Conservation (phyloP, 2,888 invertebrate genomes). For the Cyclophora punctaria region DNA sequence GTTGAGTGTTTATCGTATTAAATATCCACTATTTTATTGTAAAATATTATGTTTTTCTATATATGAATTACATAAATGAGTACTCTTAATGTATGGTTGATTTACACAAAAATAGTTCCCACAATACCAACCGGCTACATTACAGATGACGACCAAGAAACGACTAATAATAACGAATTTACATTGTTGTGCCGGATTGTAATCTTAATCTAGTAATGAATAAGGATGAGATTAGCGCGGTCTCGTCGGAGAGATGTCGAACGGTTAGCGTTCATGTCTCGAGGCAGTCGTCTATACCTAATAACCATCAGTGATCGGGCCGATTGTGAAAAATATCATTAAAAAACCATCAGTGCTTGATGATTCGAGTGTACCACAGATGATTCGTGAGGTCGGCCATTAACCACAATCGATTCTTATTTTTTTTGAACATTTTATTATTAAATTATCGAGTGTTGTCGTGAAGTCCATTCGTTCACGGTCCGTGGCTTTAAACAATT, state of each 20-base stretch:
- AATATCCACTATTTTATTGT: no score
- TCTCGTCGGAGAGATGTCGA: slow-evolving; percentile 27
- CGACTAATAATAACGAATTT: slow-evolving; percentile 28
- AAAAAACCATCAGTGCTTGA: slow-evolving; percentile 74
- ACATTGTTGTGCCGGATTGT: slow-evolving; percentile 18
- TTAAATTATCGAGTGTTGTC: slow-evolving; percentile 60
- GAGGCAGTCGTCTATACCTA: slow-evolving; percentile 66
- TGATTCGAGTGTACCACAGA: slow-evolving; percentile 65
- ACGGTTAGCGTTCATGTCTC: slow-evolving; percentile 48
- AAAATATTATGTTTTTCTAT: no score
- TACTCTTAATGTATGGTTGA: neutral
- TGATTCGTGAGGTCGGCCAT: slow-evolving; percentile 59
- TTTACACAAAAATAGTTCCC: slow-evolving; percentile 12
- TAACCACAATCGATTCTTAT: slow-evolving; percentile 71
- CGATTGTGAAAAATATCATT: slow-evolving; percentile 77
- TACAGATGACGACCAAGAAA: slow-evolving; percentile 21
- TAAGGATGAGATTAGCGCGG: slow-evolving; percentile 32
- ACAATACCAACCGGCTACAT: slow-evolving; percentile 16
- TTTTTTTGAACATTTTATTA: slow-evolving; percentile 45
- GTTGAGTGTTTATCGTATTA: no score
- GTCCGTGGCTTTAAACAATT: slow-evolving; percentile 29
- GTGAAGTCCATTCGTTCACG: slow-evolving; percentile 34
- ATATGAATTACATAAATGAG: no score
- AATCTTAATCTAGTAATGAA: slow-evolving; percentile 17
- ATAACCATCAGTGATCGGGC: slow-evolving; percentile 71